Conservation (phyloP, 2,888 invertebrate species). For the Carterocephalus palaemon region DNA sequence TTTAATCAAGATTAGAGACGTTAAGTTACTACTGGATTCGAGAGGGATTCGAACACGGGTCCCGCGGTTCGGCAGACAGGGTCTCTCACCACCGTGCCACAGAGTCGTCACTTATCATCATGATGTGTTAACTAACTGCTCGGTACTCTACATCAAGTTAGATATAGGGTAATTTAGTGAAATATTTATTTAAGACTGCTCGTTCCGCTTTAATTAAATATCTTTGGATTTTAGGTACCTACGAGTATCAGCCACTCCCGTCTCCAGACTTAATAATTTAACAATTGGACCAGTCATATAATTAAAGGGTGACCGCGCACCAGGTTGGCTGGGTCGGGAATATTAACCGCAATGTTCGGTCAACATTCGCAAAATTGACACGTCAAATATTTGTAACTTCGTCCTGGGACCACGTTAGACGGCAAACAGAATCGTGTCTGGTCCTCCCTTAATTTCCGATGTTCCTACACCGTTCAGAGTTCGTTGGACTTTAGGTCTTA, state of each 20-base stretch:
- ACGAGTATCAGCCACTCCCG: slow-evolving; percentile 41
- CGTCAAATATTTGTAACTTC: slow-evolving; percentile 80
- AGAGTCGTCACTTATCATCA: too few relatives aligned
- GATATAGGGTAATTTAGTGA: not conserved
- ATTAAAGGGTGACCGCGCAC: slow-evolving; percentile 67
- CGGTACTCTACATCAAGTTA: too few relatives aligned
- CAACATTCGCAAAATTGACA: slow-evolving; percentile 80
- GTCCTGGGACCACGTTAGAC: slow-evolving; percentile 78
- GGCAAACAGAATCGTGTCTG: slow-evolving; percentile 78
- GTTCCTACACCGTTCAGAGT: slow-evolving; percentile 54
- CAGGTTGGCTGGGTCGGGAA: slow-evolving; percentile 71
- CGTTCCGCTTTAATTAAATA: slow-evolving; percentile 19
- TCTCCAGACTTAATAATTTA: slow-evolving; percentile 56
- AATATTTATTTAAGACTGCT: slow-evolving; percentile 13
- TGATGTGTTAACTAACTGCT: too few relatives aligned
- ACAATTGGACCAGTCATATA: slow-evolving; percentile 73
- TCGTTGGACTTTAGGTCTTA: slow-evolving; percentile 25
- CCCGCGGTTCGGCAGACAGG: too few relatives aligned
- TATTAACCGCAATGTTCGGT: slow-evolving; percentile 79
- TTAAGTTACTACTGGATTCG: too few relatives aligned
- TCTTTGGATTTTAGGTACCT: too few relatives aligned
- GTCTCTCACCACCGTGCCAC: too few relatives aligned
- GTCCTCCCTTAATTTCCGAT: slow-evolving; percentile 79
- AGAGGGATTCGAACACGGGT: too few relatives aligned
- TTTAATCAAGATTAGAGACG: too few relatives aligned